Evolutionary conservation across 2,888 invertebrate genomes (phyloP).

Genomic region (Synanthedon andrenaeformis): DNA sequence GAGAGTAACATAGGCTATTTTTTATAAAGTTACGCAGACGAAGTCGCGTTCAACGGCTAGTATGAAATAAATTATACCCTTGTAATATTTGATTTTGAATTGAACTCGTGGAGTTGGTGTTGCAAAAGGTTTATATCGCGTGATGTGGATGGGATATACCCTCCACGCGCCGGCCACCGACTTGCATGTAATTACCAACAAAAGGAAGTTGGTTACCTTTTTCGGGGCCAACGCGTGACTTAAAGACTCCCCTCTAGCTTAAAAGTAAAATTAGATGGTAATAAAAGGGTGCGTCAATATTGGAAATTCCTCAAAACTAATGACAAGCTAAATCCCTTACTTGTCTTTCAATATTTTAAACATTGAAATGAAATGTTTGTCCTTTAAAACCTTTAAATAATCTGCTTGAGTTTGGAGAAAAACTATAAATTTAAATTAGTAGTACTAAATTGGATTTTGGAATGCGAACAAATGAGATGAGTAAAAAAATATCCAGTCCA

Average conservation of each 20-base stretch:
- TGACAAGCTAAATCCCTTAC: constrained; percentile 14
- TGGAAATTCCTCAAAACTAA: constrained; percentile 28
- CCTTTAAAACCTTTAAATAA: no score
- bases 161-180: constrained; percentile 21
- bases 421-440: background rate
- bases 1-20: no score
- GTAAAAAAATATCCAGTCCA: background rate
- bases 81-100: constrained; percentile 13
- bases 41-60: no score
- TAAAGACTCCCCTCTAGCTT: constrained; percentile 31
- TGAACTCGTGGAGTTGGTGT: constrained; percentile 9
- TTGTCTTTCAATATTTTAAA: background rate
- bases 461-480: background rate
- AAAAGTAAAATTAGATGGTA: constrained; percentile 36
- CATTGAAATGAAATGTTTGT: no score
- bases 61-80: background rate
- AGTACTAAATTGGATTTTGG: background rate
- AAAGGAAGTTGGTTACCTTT: constrained; percentile 50
- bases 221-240: constrained; percentile 50
- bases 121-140: constrained; percentile 44
- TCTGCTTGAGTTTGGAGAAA: no score
- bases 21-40: no score
- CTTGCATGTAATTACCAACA: constrained; percentile 57
- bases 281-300: constrained; percentile 43
- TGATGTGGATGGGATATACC: constrained; percentile 39